Evolutionary conservation across 1,140 invertebrate species (phyloP).

Genomic region (Plutomurus gul): DNA sequence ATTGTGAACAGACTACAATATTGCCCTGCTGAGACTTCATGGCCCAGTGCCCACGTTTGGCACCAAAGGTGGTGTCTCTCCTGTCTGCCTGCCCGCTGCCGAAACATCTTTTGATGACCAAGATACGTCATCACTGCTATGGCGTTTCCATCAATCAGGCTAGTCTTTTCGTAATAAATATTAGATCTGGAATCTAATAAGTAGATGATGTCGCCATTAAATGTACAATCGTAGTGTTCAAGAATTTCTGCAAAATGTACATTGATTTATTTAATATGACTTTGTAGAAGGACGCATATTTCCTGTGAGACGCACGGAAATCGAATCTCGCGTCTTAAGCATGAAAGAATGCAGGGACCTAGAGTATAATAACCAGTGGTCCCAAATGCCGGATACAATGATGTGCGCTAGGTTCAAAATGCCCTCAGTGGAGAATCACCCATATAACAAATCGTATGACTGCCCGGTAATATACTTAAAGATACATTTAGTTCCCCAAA

Average conservation of each 20-base stretch:
- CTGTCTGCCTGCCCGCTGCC: slow-evolving; percentile 39
- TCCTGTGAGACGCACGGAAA: slow-evolving; percentile 43
- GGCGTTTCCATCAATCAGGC: slow-evolving; percentile 43
- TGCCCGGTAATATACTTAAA: slow-evolving; percentile 51
- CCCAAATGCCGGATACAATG: slow-evolving; percentile 41
- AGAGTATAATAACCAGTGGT: slow-evolving; percentile 40
- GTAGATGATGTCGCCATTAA: background rate
- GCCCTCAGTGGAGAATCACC: slow-evolving; percentile 6
- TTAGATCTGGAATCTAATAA: background rate
- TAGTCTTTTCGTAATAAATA: background rate
- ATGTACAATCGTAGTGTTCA: background rate
- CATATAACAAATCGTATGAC: slow-evolving; percentile 42
- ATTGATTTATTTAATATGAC: background rate
- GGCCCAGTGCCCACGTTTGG: slow-evolving; percentile 49
- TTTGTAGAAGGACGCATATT: slow-evolving; percentile 35
- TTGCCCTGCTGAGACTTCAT: slow-evolving; percentile 42
- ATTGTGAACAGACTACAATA: slow-evolving; percentile 41
- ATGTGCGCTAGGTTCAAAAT: slow-evolving; percentile 41
- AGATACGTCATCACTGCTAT: slow-evolving; percentile 40
- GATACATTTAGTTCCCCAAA: no score
- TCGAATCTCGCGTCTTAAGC: slow-evolving; percentile 28
- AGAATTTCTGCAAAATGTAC: background rate
- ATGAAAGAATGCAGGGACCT: slow-evolving; percentile 34
- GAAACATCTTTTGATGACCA: slow-evolving; percentile 4
- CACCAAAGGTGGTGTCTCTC: slow-evolving; percentile 27